A percentile compares a stretch with the other conserved stretches of the same genome.
Evolutionary conservation across 1,140 invertebrate species (phyloP).

Genomic region (Calephelis nemesis): DNA sequence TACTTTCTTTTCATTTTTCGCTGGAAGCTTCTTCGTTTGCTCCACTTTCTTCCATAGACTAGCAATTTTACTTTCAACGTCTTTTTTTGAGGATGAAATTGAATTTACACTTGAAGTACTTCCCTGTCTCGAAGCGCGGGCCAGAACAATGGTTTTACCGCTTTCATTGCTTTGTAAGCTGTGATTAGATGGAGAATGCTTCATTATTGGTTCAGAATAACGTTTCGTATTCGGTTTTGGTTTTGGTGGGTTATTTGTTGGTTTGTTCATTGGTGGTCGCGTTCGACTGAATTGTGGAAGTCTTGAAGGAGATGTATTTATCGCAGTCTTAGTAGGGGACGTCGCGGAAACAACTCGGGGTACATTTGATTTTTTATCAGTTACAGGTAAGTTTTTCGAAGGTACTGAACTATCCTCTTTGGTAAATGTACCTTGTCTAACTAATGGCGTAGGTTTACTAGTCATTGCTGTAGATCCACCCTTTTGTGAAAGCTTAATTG

Average conservation of each 20-base stretch:
- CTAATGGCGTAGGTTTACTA: constrained; percentile 74
- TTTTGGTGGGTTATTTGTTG: constrained; percentile 49
- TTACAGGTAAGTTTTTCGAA: constrained; percentile 65
- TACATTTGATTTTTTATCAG: constrained; percentile 67
- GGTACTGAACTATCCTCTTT: constrained; percentile 85
- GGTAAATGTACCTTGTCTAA: constrained; percentile 92
- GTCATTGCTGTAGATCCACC: constrained; percentile 40
- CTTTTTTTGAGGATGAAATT: constrained; percentile 80
- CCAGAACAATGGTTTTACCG: constrained; percentile 68
- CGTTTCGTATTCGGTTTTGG: constrained; percentile 44
- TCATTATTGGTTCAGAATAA: constrained; percentile 58
- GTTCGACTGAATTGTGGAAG: constrained; percentile 71
- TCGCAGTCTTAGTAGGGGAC: constrained; percentile 50
- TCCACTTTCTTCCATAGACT: constrained; percentile 93
- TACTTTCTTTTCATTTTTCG: constrained; percentile 82
- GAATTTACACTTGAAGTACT: constrained; percentile 83
- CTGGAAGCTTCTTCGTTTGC: constrained; percentile 83
- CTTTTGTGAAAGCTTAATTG: constrained; percentile 54
- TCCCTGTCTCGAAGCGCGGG: constrained; percentile 72
- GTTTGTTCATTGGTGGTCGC: constrained; percentile 41
- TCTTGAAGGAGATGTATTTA: constrained; percentile 68
- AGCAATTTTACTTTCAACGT: constrained; percentile 92
- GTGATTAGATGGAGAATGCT: constrained; percentile 77
- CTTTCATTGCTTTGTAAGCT: constrained; percentile 79
- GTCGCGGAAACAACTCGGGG: constrained; percentile 51